Base-by-base conservation (phyloP, 37 sponge, comb jelly and placozoan genomes). In the Hexactinellida sp. region DNA sequence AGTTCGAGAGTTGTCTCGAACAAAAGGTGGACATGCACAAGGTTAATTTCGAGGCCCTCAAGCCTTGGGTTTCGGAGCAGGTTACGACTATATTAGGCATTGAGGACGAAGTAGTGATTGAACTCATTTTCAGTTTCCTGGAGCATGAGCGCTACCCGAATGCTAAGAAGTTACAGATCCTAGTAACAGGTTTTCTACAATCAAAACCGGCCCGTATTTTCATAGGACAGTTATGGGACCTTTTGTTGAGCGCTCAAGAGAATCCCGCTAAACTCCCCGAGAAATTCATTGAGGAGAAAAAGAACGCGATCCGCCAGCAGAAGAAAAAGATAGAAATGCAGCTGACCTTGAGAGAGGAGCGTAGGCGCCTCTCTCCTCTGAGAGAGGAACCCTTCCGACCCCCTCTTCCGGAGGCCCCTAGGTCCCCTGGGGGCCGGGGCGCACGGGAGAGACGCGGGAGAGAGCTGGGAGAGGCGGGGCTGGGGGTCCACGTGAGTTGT, bases 191-290 rank as follows among this genome's bases (percentile, higher is more conserved):
- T 0, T 97, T 97, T 38, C 89, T 97, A 0, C 88, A 97, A 38
- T 95, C 92, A 28, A 93, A 92, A 36, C 92, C 91, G 84, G 96
- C 98, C 0, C 88, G 95, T 1, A 37, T 95, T 13, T 97, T 97
- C 82, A 93, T 97, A 92, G 90, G 37, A 54, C 95, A 97, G 82
- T 88, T 97, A 37, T 97, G 98, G 98, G 92, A 92, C 5, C 88
- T 93, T 37, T 88, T 97, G 36, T 32, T 85, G 0, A 91, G 92
- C 83, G 98, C 98, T 3, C 98, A 97, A 83, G 92, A 97, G 47
- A 93, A 90, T 54, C 76, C 76, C 13, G 21, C 76, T 21, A 63
- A 63, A 28, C 30, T 95, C 21, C 98, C 98, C 21, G 54, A 91
- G 1, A 55, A 84, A 19, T 89, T 97, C 38, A 34, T 97, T 38